These are phyloP conservation scores for Nomia melanderi DNA, from an alignment of 1,140 invertebrate genomes.

Conservation along the genomic window DNA sequence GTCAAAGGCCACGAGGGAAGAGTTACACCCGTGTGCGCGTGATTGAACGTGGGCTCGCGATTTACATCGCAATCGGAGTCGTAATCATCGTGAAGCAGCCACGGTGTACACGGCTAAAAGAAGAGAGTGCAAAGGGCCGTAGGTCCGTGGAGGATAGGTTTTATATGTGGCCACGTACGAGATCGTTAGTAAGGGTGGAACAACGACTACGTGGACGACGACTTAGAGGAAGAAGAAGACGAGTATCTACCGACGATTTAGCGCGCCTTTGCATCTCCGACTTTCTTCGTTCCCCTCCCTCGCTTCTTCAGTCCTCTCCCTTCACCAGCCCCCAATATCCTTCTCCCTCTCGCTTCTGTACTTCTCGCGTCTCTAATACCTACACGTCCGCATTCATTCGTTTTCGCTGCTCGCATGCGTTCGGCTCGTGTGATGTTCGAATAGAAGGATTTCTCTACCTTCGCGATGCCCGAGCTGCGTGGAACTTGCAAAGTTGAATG, in stretches of 20 bases:
- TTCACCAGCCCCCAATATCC: constrained; percentile 23
- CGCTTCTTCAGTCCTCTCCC: constrained; percentile 32
- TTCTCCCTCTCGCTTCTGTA: constrained; percentile 52
- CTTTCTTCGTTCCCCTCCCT: constrained; percentile 29
- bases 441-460: neutral
- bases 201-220: constrained; percentile 58
- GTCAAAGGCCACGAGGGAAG: constrained; percentile 69
- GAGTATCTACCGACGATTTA: constrained; percentile 63
- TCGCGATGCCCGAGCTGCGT: neutral
- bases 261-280: constrained; percentile 61
- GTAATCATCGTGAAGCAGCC: constrained; percentile 72
- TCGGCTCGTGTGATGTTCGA: constrained; percentile 19
- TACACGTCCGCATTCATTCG: constrained; percentile 34
- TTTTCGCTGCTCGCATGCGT: constrained; percentile 34
- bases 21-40: constrained; percentile 68
- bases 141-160: constrained; percentile 8
- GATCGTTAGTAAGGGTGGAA: constrained; percentile 74
- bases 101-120: constrained; percentile 38
- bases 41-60: constrained; percentile 75
- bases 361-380: constrained; percentile 21
- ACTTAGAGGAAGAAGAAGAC: constrained; percentile 54
- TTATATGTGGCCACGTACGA: constrained; percentile 63
- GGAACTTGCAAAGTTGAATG: neutral
- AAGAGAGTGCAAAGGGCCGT: constrained; percentile 8
- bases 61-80: constrained; percentile 77